phyloP scores from a whole-genome alignment of 2,888 invertebrate species.

The Chaetogeoica ovagalla region DNA sequence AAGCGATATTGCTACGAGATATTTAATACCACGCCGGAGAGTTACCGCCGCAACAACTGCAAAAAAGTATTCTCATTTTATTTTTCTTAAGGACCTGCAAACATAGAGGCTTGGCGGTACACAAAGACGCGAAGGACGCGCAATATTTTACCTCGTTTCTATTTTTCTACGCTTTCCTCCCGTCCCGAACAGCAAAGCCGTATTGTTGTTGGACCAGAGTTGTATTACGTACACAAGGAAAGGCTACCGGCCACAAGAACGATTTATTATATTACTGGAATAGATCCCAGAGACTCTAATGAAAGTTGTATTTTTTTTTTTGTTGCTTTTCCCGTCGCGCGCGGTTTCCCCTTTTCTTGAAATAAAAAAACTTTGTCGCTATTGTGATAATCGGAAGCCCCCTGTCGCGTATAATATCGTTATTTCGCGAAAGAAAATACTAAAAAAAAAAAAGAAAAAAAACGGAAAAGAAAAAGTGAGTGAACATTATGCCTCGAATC shows the following conservation, averaged over 20 bases:
- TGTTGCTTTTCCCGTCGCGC: conserved; percentile 20
- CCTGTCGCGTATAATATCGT: conserved; percentile 50
- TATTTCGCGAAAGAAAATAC: conserved; percentile 39
- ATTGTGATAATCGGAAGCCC: conserved; percentile 47
- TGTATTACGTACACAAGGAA: conserved; percentile 35
- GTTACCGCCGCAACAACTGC: neutral
- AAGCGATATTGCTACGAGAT: conserved; percentile 8
- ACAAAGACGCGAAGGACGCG: conserved; percentile 28
- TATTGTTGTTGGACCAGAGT: conserved; percentile 39
- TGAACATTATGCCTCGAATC: conserved; percentile 37
- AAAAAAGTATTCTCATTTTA: conserved; percentile 25
- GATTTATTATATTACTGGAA: conserved; percentile 47
- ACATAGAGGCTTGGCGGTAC: neutral
- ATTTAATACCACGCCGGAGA: conserved; percentile 12
- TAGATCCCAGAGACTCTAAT: conserved; percentile 38
- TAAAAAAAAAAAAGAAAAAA: conserved; percentile 1
- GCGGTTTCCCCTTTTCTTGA: conserved; percentile 26
- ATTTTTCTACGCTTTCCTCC: conserved; percentile 21
- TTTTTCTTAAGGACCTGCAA: neutral
- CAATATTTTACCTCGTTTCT: conserved; percentile 43
- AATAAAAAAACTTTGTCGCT: conserved; percentile 27
- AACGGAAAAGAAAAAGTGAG: neutral
- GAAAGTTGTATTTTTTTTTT: conserved; percentile 43
- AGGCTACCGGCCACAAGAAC: conserved; percentile 31
- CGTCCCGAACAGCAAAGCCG: conserved; percentile 21